Percentiles rank a stretch among this genome's conserved stretches.
phyloP scores from a whole-genome alignment of 2,888 invertebrate species.

The Acleris sparsana region DNA sequence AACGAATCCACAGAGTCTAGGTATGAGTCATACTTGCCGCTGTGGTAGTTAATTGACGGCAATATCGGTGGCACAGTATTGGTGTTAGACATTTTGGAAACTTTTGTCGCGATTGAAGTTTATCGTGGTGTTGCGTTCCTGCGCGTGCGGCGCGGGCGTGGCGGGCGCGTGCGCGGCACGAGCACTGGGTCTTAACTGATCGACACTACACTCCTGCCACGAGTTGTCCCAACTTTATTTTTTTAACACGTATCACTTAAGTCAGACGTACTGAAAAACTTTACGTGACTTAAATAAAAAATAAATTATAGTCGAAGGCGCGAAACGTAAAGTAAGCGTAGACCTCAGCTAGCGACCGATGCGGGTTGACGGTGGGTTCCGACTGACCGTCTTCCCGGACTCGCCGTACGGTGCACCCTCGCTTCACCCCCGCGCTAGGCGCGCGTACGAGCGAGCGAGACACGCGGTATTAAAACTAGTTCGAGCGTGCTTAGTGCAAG shows the following conservation, averaged over 20 bases:
- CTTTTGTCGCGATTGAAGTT: slow-evolving; percentile 68
- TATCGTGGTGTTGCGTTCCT: slow-evolving; percentile 80
- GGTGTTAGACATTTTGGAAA: slow-evolving; percentile 82
- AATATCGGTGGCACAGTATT: slow-evolving; percentile 80
- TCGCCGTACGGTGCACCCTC: slow-evolving; percentile 83
- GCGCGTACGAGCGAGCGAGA: slow-evolving; percentile 78
- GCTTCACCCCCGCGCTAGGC: slow-evolving; percentile 74
- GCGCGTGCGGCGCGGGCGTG: slow-evolving; percentile 59
- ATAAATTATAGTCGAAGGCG: slow-evolving; percentile 63
- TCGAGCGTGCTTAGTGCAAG: slow-evolving; percentile 81
- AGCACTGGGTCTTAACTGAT: slow-evolving; percentile 36
- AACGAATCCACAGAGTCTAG: slow-evolving; percentile 90
- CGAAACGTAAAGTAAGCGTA: slow-evolving; percentile 59
- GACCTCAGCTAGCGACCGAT: slow-evolving; percentile 70
- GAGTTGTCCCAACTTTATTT: slow-evolving; percentile 46
- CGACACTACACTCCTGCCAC: slow-evolving; percentile 11
- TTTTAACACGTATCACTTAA: slow-evolving; percentile 53
- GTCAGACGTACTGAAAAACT: slow-evolving; percentile 51
- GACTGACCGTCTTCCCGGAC: slow-evolving; percentile 83
- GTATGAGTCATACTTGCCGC: slow-evolving; percentile 89
- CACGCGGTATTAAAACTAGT: slow-evolving; percentile 75
- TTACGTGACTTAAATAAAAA: slow-evolving; percentile 48
- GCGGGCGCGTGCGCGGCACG: slow-evolving; percentile 70
- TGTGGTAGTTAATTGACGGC: slow-evolving; percentile 86
- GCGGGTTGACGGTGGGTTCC: slow-evolving; percentile 79